Conservation (phyloP, 2,113 vertebrate genomes). For the Rattus norvegicus region GRCr8 NC_086022.1:65229001-65229500, state of each 20-base stretch:
- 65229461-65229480: neutral
- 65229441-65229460: neutral
- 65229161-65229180: conserved; percentile 50
- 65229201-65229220: conserved; percentile 59
- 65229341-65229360: conserved; percentile 68
- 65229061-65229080: neutral
- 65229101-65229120: neutral
- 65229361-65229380: conserved; percentile 76
- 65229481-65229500: neutral
- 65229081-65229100: conserved; percentile 52
- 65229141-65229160: neutral
- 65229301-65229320: conserved; percentile 60
- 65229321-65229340: conserved; percentile 77
- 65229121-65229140: conserved; percentile 23
- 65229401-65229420: conserved; percentile 56
- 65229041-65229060: neutral
- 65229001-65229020: neutral
- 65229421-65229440: conserved; percentile 56
- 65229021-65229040: neutral
- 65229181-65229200: conserved; percentile 54
- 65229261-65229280: conserved; percentile 15
- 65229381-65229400: conserved; percentile 72
- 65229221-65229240: conserved; percentile 50
- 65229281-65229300: conserved; percentile 76
- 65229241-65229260: conserved; percentile 71